phyloP scores from a whole-genome alignment of 2,888 invertebrate genomes.

The Andrena marginata region DNA sequence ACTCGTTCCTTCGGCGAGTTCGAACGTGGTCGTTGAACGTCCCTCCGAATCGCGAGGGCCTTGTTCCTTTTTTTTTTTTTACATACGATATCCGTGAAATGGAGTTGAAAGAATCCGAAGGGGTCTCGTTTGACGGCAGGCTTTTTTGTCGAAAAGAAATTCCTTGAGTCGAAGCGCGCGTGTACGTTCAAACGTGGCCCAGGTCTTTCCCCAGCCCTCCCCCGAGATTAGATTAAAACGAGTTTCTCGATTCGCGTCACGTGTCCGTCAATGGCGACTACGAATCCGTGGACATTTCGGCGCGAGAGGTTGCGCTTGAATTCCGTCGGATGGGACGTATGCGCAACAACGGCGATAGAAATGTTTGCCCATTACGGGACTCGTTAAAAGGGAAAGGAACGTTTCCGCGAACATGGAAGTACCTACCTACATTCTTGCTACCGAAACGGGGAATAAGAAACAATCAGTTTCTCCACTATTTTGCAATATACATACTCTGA shows the following conservation, averaged over 20 bases:
- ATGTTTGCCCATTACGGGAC: slow-evolving; percentile 33
- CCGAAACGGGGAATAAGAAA: slow-evolving; percentile 33
- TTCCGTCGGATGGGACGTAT: slow-evolving; percentile 13
- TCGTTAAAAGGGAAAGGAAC: slow-evolving; percentile 39
- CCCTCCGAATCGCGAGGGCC: neutral
- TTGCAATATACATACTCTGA: neutral
- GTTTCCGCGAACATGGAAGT: slow-evolving; percentile 34
- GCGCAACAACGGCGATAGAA: slow-evolving; percentile 18
- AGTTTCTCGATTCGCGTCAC: slow-evolving; percentile 20
- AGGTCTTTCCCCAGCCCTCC: neutral
- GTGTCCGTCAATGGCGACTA: slow-evolving; percentile 11
- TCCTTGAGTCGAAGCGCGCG: slow-evolving; percentile 3
- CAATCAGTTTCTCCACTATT: slow-evolving; percentile 11
- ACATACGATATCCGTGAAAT: neutral
- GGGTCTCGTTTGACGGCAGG: slow-evolving; percentile 2
- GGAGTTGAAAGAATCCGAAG: neutral
- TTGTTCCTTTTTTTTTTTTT: neutral
- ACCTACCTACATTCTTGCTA: slow-evolving; percentile 24
- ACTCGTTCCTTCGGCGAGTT: slow-evolving; percentile 39
- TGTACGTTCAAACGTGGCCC: neutral
- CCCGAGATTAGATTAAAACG: slow-evolving; percentile 28
- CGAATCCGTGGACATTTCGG: slow-evolving; percentile 2
- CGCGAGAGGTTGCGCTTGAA: slow-evolving; percentile 24
- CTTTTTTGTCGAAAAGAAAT: slow-evolving; percentile 28
- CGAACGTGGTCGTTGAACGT: slow-evolving; percentile 19